Evolutionary conservation across 1,140 invertebrate species (phyloP).

Genomic region (Drosophila nebulosa): DNA sequence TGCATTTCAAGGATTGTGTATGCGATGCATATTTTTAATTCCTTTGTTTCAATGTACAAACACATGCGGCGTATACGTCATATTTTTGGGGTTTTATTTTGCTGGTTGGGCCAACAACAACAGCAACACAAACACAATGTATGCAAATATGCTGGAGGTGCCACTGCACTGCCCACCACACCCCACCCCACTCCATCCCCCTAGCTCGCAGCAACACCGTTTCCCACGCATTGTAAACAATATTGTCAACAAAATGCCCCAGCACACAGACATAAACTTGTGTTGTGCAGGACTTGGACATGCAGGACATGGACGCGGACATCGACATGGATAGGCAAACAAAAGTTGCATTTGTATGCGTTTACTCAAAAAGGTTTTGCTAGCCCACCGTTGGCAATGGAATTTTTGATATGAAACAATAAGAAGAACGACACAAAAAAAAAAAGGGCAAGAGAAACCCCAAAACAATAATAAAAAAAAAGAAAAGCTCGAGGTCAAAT

Average conservation of each 20-base stretch:
- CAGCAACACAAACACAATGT: conserved; percentile 39
- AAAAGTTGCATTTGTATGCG: conserved; percentile 32
- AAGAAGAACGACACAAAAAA: conserved; percentile 8
- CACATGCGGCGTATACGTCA: conserved; percentile 37
- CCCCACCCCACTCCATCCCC: not conserved
- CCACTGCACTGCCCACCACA: not conserved
- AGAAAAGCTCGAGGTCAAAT: conserved; percentile 56
- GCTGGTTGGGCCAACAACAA: conserved; percentile 5
- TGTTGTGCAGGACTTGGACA: not conserved
- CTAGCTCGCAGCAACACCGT: not conserved
- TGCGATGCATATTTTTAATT: not conserved
- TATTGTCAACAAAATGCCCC: conserved; percentile 51
- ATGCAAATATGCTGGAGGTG: conserved; percentile 53
- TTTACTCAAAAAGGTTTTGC: conserved; percentile 56
- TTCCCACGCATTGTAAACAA: conserved; percentile 34
- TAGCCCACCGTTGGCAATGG: conserved; percentile 25
- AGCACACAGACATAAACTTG: conserved; percentile 11
- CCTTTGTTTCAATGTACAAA: conserved; percentile 22
- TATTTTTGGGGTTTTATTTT: conserved; percentile 46
- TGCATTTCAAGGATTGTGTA: not conserved
- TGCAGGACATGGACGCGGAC: conserved; percentile 7
- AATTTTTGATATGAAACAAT: conserved; percentile 56
- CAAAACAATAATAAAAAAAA: conserved; percentile 24
- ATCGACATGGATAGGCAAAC: conserved; percentile 55
- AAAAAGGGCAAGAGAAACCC: not conserved